A percentile compares a stretch with the other conserved stretches of the same genome.
phyloP scores from a whole-genome alignment of 2,113 vertebrate species.

The Zingel zingel region DNA sequence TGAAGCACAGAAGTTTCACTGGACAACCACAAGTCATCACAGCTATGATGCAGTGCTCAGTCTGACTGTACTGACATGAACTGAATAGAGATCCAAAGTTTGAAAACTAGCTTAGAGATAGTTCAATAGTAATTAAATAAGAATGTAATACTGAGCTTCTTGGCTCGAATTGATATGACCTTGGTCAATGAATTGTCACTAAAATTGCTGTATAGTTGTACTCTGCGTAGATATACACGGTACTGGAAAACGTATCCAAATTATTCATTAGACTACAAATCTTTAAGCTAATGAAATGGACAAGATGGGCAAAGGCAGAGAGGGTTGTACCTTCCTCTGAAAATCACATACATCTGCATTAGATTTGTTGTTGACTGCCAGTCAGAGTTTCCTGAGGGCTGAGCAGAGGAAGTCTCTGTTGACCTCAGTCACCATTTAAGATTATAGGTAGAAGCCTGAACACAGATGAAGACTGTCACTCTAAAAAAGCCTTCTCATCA shows the following conservation, averaged over 20 bases:
- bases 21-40: background rate
- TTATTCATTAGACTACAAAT: conserved; percentile 12
- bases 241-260: background rate
- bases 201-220: background rate
- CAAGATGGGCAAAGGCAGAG: background rate
- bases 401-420: conserved; percentile 66
- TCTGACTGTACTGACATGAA: background rate
- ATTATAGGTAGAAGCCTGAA: conserved; percentile 56
- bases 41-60: background rate
- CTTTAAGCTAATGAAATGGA: background rate
- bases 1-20: background rate
- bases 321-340: background rate
- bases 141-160: conserved; percentile 5
- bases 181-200: conserved; percentile 9
- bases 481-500: background rate
- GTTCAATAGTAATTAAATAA: conserved; percentile 3
- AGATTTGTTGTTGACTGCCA: conserved; percentile 64
- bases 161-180: background rate
- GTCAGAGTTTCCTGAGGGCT: conserved; percentile 62
- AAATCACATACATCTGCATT: conserved; percentile 62
- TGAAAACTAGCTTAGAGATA: background rate
- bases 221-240: background rate
- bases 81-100: background rate
- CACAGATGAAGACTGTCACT: conserved; percentile 27
- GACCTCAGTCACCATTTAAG: conserved; percentile 45